phyloP scores from a whole-genome alignment of 2,888 invertebrate species.

The Himalopsyche anomala region DNA sequence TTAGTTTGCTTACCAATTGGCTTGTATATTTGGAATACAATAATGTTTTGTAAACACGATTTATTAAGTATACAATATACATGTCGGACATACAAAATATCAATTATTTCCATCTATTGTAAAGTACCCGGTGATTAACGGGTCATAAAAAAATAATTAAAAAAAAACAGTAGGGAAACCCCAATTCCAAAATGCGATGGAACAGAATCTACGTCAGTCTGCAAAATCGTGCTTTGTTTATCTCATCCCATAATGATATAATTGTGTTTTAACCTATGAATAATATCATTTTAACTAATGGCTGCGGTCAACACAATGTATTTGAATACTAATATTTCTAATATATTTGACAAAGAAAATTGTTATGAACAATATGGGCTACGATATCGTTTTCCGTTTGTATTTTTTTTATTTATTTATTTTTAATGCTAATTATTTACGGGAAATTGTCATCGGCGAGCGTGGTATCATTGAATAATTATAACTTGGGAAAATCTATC shows the following conservation, averaged over 20 bases:
- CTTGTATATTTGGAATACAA: neutral
- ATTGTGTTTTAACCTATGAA: conserved; percentile 31
- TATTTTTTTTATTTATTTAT: neutral
- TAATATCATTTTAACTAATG: conserved; percentile 7
- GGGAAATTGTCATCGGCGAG: neutral
- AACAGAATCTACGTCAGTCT: conserved; percentile 27
- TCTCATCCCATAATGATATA: conserved; percentile 40
- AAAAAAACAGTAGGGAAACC: conserved; percentile 29
- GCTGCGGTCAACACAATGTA: neutral
- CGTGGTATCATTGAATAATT: neutral
- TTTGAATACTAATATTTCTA: no score
- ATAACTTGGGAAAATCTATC: neutral
- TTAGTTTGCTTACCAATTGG: no score
- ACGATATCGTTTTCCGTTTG: neutral
- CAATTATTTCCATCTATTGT: conserved; percentile 12
- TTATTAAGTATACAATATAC: neutral
- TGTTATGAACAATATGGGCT: neutral
- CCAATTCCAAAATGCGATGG: conserved; percentile 18
- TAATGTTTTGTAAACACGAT: neutral
- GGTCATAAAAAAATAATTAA: conserved; percentile 8
- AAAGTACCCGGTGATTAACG: conserved; percentile 12
- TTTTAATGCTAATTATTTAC: conserved; percentile 35
- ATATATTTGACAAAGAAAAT: neutral
- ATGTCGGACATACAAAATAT: neutral
- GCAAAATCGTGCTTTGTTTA: conserved; percentile 32